These are phyloP conservation scores for Drosophila nigromelanica DNA, from an alignment of 1,140 invertebrate species.

Conservation along the genomic window DNA sequence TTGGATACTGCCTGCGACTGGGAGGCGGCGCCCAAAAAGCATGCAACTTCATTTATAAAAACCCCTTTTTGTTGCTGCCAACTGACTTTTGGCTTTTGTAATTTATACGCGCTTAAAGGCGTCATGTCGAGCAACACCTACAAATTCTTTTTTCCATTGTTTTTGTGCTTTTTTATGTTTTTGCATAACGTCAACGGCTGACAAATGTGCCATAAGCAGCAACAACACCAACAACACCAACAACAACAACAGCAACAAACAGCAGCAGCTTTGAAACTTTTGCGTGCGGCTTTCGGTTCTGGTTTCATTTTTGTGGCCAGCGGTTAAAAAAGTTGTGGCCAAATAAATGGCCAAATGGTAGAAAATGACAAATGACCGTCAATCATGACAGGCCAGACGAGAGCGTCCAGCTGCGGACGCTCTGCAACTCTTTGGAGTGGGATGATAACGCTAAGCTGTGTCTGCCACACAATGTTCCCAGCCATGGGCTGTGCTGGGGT, in stretches of 20 bases:
- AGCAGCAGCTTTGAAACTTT: constrained; percentile 51
- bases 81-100: constrained; percentile 77
- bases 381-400: constrained; percentile 81
- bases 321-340: constrained; percentile 76
- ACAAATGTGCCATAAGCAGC: constrained; percentile 81
- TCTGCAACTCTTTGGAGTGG: constrained; percentile 15
- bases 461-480: constrained; percentile 43
- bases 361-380: constrained; percentile 84
- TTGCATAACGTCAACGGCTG: constrained; percentile 79
- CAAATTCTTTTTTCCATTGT: constrained; percentile 57
- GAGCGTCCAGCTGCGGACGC: constrained; percentile 34
- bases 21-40: constrained; percentile 29
- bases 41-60: constrained; percentile 80
- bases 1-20: constrained; percentile 21
- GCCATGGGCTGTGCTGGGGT: neutral
- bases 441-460: constrained; percentile 69
- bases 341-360: constrained; percentile 78
- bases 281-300: constrained; percentile 68
- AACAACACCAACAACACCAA: constrained; percentile 18
- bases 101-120: constrained; percentile 80
- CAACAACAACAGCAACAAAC: constrained; percentile 13
- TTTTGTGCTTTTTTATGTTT: constrained; percentile 39
- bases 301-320: constrained; percentile 58
- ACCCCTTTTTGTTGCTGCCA: constrained; percentile 55
- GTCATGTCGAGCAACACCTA: constrained; percentile 81